Evolutionary conservation across 1,140 invertebrate genomes (phyloP), one percentile per base, ranked within the genome.

Genomic region (Drosophila elegans): DNA sequence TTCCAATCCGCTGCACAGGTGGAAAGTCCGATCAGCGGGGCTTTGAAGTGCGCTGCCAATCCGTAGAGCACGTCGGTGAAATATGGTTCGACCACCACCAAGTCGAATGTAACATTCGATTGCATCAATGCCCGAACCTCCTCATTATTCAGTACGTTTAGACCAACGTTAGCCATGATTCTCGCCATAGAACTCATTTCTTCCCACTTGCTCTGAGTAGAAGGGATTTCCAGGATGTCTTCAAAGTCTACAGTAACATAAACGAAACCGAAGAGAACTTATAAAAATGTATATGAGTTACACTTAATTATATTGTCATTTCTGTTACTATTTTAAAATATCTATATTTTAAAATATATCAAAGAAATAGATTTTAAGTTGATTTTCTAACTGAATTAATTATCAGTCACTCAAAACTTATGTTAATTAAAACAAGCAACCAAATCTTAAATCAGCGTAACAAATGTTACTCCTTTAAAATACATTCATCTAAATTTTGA

Each of bases 1-100:
- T 76, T 80, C 83, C 83, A 88, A 36, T 88, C 83, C 0, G 78
- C 38, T 0, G 53, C 83, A 10, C 71, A 80, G 1, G 79, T 82
- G 10, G 61, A 45, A 1, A 88, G 16, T 9, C 83, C 83, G 0
- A 88, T 34, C 2, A 83, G 11, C 0, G 48, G 13, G 0, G 83
- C 83, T 21, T 88, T 76, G 12, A 88, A 88, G 34, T 80, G 80
- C 1, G 21, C 48, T 0, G 73, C 80, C 21, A 88, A 0, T 3
- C 84, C 84, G 27, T 12, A 89, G 0, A 80, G 64, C 1, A 52
- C 45, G 48, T 88, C 84, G 4, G 52, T 72, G 9, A 57, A 39
- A 0, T 48, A 38, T 0, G 84, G 61, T 12, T 88, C 84, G 12
- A 88, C 9, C 3, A 88, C 25, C 0, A 88, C 29, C 38, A 84